A percentile compares a stretch with the other conserved stretches of the same genome.
phyloP scores from a whole-genome alignment of 2,888 invertebrate species.

The Entomobrya proxima region DNA sequence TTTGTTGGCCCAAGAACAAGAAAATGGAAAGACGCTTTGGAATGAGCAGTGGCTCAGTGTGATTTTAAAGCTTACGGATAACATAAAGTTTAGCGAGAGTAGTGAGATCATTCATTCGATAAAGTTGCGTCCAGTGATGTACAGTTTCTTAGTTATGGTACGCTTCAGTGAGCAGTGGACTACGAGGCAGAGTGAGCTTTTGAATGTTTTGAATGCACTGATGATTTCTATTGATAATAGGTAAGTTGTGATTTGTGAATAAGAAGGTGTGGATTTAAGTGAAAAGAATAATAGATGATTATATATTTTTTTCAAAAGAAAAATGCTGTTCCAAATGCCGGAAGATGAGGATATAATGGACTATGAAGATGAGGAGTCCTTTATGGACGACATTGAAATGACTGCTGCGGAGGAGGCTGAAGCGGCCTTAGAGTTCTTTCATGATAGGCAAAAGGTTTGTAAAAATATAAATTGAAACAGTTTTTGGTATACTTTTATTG shows the following conservation, averaged over 20 bases:
- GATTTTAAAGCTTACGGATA: not conserved
- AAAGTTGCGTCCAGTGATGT: conserved; percentile 37
- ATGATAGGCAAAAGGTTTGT: conserved; percentile 59
- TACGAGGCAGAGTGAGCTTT: not conserved
- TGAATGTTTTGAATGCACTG: not conserved
- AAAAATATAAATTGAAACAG: not conserved
- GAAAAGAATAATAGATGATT: too few relatives aligned
- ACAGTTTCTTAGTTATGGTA: conserved; percentile 30
- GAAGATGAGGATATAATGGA: not conserved
- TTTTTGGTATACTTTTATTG: not conserved
- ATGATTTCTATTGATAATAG: conserved; percentile 47
- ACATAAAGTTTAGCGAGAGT: not conserved
- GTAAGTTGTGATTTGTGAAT: not conserved
- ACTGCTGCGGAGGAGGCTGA: conserved; percentile 39
- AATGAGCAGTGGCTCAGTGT: conserved; percentile 35
- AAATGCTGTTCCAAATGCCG: conserved; percentile 1
- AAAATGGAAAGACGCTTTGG: conserved; percentile 37
- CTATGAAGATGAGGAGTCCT: conserved; percentile 36
- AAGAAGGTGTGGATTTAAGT: not conserved
- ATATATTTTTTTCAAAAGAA: too few relatives aligned
- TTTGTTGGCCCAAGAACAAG: not conserved
- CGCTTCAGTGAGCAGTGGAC: not conserved
- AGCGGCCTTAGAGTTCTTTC: conserved; percentile 27
- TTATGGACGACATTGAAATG: conserved; percentile 47
- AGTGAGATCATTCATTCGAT: not conserved